Evolutionary conservation across 2,888 invertebrate genomes (phyloP).

Genomic region (Caenorhabditis angaria): DNA sequence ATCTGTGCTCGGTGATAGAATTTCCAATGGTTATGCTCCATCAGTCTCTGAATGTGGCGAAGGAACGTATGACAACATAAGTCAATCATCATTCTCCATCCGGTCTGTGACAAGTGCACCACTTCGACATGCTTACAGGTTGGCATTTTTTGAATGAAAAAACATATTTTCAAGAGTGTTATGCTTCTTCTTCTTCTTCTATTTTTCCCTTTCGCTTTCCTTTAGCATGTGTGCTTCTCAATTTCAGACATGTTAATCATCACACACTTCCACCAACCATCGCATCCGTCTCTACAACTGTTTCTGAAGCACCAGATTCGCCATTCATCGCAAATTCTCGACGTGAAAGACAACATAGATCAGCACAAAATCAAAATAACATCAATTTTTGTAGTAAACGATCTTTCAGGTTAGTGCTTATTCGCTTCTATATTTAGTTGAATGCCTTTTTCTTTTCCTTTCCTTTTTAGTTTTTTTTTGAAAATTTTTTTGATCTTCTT

Average conservation of each 20-base stretch:
- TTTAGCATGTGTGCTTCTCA: slow-evolving; percentile 13
- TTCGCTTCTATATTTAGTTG: too few species aligned
- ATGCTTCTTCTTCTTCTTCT: not conserved
- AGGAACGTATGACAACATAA: slow-evolving; percentile 62
- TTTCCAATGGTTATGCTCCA: slow-evolving; percentile 51
- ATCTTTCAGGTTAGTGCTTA: slow-evolving; percentile 42
- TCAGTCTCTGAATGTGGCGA: slow-evolving; percentile 52
- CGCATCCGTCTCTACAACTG: slow-evolving; percentile 38
- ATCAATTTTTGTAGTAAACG: slow-evolving; percentile 19
- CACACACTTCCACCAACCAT: slow-evolving; percentile 31
- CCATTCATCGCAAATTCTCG: not conserved
- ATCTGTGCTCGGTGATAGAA: slow-evolving; percentile 47
- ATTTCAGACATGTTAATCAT: slow-evolving; percentile 42
- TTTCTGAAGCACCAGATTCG: slow-evolving; percentile 36
- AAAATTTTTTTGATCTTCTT: slow-evolving; percentile 14
- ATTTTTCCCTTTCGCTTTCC: slow-evolving; percentile 6
- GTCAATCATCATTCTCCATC: slow-evolving; percentile 64
- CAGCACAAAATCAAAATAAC: slow-evolving; percentile 34
- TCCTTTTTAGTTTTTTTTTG: slow-evolving; percentile 13
- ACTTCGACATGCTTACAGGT: slow-evolving; percentile 45
- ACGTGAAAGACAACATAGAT: slow-evolving; percentile 20
- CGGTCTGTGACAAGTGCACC: slow-evolving; percentile 57
- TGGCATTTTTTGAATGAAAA: slow-evolving; percentile 5
- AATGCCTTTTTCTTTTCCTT: not conserved
- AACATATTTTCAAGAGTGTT: slow-evolving; percentile 7